A percentile compares a stretch with the other conserved stretches of the same genome.
Conservation (phyloP, 2,797 vertebrate genomes). For the Labroides dimidiatus region DNA sequence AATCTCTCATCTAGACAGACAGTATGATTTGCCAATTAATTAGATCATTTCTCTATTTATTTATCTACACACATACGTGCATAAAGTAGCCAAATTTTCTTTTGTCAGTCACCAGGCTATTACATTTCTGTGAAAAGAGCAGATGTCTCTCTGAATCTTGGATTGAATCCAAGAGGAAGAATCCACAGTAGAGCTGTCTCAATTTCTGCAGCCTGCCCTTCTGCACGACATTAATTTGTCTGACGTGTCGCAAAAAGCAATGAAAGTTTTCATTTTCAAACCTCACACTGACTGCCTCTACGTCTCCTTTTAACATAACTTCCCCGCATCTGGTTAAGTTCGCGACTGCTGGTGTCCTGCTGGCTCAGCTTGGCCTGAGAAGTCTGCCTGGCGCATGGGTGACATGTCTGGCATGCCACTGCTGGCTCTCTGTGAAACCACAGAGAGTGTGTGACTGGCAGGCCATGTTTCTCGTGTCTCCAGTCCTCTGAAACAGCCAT, state of each 20-base stretch:
- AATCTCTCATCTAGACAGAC: background rate
- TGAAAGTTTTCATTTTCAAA: conserved; percentile 1
- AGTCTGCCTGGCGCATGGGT: conserved; percentile 81
- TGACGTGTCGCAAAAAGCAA: background rate
- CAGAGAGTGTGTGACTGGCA: conserved; percentile 77
- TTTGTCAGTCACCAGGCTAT: conserved; percentile 27
- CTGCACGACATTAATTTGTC: background rate
- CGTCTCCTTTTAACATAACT: conserved; percentile 25
- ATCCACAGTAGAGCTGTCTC: conserved; percentile 24
- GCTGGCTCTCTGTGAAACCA: conserved; percentile 79
- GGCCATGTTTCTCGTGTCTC: conserved; percentile 82
- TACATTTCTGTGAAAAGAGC: conserved; percentile 52
- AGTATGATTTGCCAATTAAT: conserved; percentile 7
- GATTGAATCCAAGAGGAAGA: conserved; percentile 46
- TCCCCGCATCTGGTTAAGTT: conserved; percentile 29
- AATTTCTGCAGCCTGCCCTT: conserved; percentile 13
- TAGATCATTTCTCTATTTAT: background rate
- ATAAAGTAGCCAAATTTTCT: conserved; percentile 6
- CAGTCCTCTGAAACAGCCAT: conserved; percentile 81
- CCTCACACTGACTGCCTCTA: background rate
- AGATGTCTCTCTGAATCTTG: conserved; percentile 58
- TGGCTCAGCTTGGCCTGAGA: conserved; percentile 75
- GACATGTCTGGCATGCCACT: conserved; percentile 82
- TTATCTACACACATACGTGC: background rate
- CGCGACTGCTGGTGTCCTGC: conserved; percentile 46